Conservation (phyloP, 2,113 vertebrate species). For the Cavia porcellus region DNA sequence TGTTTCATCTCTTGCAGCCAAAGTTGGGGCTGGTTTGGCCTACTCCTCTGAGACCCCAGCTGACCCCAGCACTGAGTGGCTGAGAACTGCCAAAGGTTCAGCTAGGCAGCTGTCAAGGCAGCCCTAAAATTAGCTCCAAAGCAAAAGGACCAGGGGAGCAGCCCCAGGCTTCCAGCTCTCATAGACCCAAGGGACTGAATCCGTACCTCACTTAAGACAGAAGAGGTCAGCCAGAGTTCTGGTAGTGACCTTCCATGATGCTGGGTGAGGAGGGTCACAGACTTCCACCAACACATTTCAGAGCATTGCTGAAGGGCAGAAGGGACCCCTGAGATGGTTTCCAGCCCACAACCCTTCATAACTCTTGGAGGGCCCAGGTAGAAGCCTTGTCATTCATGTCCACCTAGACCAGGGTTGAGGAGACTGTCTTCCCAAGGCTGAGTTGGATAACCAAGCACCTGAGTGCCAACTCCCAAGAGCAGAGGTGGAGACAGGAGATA, state of each 20-base stretch:
- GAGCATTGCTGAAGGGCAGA: not conserved
- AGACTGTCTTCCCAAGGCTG: constrained; percentile 5
- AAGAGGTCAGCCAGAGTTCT: constrained; percentile 14
- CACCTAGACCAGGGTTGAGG: not conserved
- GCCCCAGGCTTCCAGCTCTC: constrained; percentile 5
- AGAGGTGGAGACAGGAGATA: not conserved
- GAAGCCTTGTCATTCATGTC: not conserved
- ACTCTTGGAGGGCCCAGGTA: not conserved
- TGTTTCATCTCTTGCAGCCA: constrained; percentile 49
- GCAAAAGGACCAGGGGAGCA: constrained; percentile 4
- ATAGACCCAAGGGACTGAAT: not conserved
- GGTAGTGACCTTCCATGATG: not conserved
- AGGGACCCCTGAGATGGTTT: not conserved
- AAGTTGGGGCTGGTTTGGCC: constrained; percentile 36
- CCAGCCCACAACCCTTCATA: not conserved
- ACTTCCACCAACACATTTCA: not conserved
- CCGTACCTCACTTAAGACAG: not conserved
- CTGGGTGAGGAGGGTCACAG: not conserved
- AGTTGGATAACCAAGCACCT: not conserved
- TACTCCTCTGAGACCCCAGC: constrained; percentile 36
- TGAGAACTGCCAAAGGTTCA: constrained; percentile 64
- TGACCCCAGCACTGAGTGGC: constrained; percentile 39
- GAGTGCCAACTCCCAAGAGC: not conserved
- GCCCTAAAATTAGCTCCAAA: constrained; percentile 81
- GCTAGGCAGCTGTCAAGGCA: constrained; percentile 63